These are phyloP conservation scores for Thunnus thynnus DNA, from an alignment of 2,113 vertebrate species.

Conservation along the genomic window DNA sequence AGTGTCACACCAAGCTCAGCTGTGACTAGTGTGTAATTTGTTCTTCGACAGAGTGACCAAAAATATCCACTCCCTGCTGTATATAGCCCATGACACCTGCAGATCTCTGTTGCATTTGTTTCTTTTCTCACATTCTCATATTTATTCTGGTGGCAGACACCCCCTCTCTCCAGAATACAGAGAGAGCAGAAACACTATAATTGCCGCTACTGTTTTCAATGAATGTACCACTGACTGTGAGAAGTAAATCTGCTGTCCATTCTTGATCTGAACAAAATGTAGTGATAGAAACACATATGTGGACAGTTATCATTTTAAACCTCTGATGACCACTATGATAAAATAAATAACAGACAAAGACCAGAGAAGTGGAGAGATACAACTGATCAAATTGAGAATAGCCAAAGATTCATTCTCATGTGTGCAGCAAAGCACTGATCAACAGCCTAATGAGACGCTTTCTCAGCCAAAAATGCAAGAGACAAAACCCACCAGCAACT, in stretches of 20 bases:
- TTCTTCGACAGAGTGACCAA: constrained; percentile 64
- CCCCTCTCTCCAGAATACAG: constrained; percentile 27
- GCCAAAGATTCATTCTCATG: neutral
- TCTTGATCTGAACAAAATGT: constrained; percentile 20
- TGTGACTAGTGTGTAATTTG: constrained; percentile 79
- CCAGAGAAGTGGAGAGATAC: neutral
- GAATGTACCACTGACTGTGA: constrained; percentile 13
- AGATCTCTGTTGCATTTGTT: constrained; percentile 44
- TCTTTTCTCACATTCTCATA: constrained; percentile 43
- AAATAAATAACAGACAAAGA: neutral
- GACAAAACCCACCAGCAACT: neutral
- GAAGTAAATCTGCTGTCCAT: constrained; percentile 26
- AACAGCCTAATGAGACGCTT: neutral
- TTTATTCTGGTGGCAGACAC: constrained; percentile 46
- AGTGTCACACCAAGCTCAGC: constrained; percentile 80
- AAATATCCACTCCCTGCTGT: constrained; percentile 76
- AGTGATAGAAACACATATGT: neutral
- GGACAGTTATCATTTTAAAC: constrained; percentile 4
- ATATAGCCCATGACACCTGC: constrained; percentile 62
- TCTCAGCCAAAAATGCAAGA: neutral
- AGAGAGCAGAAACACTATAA: constrained; percentile 32
- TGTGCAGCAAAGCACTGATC: too few relatives aligned
- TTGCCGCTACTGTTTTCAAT: constrained; percentile 30
- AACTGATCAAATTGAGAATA: neutral
- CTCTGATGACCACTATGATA: too few relatives aligned